Percentiles rank a stretch among this genome's conserved stretches.
Conservation (phyloP, 2,797 vertebrate genomes). For the Uromys caudimaculatus region DNA sequence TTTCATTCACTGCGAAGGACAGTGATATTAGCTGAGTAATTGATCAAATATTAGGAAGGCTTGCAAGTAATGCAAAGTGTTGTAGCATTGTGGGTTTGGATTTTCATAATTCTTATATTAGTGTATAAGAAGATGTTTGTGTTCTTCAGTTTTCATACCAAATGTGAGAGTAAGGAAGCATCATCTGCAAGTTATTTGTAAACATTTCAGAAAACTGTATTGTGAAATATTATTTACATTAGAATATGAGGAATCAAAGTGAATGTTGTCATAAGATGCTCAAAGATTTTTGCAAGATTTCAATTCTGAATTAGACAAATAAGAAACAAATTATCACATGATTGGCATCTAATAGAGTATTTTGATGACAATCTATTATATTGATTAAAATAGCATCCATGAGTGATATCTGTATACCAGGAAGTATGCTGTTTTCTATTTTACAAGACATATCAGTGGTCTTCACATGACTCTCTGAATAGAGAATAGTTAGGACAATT, state of each 20-base stretch:
- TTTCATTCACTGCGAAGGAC: neutral
- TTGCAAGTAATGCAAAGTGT: neutral
- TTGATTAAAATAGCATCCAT: constrained; percentile 13
- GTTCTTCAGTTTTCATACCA: neutral
- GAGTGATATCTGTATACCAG: neutral
- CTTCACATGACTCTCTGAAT: neutral
- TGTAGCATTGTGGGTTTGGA: neutral
- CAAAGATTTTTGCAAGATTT: constrained; percentile 23
- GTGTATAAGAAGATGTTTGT: neutral
- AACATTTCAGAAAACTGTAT: constrained; percentile 14
- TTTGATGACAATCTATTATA: neutral
- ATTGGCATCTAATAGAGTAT: neutral
- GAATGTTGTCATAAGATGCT: neutral
- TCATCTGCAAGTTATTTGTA: neutral
- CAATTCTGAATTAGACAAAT: neutral
- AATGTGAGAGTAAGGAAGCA: neutral
- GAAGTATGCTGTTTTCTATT: neutral
- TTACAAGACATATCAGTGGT: neutral
- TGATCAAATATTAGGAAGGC: neutral
- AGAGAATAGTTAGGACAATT: neutral
- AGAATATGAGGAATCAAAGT: neutral
- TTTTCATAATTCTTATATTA: neutral
- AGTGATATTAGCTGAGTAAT: neutral
- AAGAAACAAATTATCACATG: neutral
- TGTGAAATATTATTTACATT: neutral